Base-by-base conservation (phyloP, 1,140 invertebrate genomes). In the Aphidius ervi region DNA sequence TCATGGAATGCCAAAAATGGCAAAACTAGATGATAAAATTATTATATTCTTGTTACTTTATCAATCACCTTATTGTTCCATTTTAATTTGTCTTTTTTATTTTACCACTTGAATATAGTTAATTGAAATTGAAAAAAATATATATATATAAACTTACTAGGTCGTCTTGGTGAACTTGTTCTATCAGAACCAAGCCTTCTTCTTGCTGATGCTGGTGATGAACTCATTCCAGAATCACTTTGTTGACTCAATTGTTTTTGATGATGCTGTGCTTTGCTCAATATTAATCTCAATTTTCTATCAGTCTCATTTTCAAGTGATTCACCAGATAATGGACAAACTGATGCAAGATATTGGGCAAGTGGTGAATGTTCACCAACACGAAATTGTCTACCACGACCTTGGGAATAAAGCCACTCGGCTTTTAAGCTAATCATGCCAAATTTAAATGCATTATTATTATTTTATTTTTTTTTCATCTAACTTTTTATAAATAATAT, bases 371-470 rank as follows among this genome's bases (percentile, higher is more conserved):
- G 93, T 72, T 97, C 90, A 5, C 93, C 93, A 39, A 88, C 81
- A 50, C 89, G 87, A 80, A 91, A 95, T 74, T 93, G 89, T 60
- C 93, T 84, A 9, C 93, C 93, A 71, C 91, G 86, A 31, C 93
- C 93, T 82, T 96, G 94, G 65, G 92, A 94, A 75, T 94, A 95
- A 49, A 97, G 79, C 94, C 94, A 96, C 74, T 96, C 93, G n/a
- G 92, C 93, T 82, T 94, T 92, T 61, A 95, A 83, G 75, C 93
- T 94, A 77, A 50, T 80, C 47, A 57, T 56, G 23, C 23, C 23
- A 31, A 31, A 31, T 31, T 43, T 46, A 39, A n/a, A 52, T 65
- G 41, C 56, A 56, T 56, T 59, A 16, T 16, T 16, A 16, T 16
- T 16, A 5, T 6, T 47, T 55, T 9, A 47, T 55, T 43, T 53